Evolutionary conservation across 1,140 invertebrate species (phyloP), one percentile per base, ranked within the genome.

Genomic region (Agraylea sexmaculata): DNA sequence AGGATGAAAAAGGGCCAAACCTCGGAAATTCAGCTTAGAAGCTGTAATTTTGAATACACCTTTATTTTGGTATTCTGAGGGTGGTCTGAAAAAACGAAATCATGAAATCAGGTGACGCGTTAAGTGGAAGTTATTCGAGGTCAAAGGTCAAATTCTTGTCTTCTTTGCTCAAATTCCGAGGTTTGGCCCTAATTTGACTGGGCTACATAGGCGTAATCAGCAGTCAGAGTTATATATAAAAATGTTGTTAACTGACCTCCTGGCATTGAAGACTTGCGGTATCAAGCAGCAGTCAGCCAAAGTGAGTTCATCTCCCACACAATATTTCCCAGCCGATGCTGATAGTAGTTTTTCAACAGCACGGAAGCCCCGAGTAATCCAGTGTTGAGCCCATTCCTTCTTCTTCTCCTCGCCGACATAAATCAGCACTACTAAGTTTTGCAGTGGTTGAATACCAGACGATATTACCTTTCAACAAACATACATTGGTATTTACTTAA

Each of bases 231-330:
- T n/a, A n/a, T n/a, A n/a, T n/a, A n/a, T n/a, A n/a, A n/a, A n/a
- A n/a, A n/a, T n/a, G n/a, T n/a, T n/a, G n/a, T n/a, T n/a, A 4
- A 35, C 41, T 52, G 53, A 81, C 80, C 83, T 80, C 60, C 80
- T 71, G 21, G 87, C 87, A 66, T 88, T 89, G 54, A 83, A 87
- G 29, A 93, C 83, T 71, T 97, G 93, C 34, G 93, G 91, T 29
- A 96, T 84, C 16, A 97, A 68, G 56, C 87, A 96, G 51, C 90
- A 88, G 62, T 99, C 94, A 18, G 93, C 92, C 53, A 97, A 64
- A 0, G 91, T 90, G 21, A 97, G 78, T 49, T 87, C 76, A 65
- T 98, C 87, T 2, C 92, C 93, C 2, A 95, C 83, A 58, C 88
- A 91, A 56, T 92, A 98, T 59, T 92, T 90, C 11, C 92, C 93